A percentile compares a stretch with the other conserved stretches of the same genome.
Evolutionary conservation across 2,888 invertebrate species (phyloP).

Genomic region (Linyphia triangularis): DNA sequence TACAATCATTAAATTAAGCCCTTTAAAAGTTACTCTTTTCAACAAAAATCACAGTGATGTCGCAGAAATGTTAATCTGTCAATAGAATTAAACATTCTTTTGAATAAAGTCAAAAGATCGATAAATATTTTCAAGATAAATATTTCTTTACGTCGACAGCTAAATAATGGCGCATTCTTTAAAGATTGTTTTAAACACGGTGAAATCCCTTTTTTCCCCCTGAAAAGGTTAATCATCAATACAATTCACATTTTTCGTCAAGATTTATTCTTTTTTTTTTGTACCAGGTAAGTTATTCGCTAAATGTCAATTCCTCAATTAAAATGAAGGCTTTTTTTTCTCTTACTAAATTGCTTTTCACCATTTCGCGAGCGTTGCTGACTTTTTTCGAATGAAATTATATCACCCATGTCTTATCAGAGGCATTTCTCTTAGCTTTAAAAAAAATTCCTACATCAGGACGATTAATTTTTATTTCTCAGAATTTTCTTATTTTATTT

Average conservation of each 20-base stretch:
- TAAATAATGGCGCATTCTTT: not conserved
- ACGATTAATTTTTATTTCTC: conserved; percentile 63
- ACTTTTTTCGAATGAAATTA: conserved; percentile 35
- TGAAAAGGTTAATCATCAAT: not conserved
- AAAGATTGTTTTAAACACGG: not conserved
- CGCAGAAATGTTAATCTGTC: not conserved
- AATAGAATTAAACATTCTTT: not conserved
- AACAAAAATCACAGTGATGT: too few relatives aligned
- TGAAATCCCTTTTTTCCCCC: not conserved
- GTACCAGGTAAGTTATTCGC: conserved; percentile 6
- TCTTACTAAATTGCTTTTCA: conserved; percentile 45
- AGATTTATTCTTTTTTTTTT: conserved; percentile 10
- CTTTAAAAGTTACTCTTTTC: too few relatives aligned
- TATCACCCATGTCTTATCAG: conserved; percentile 40
- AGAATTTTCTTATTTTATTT: not conserved
- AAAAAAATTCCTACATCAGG: conserved; percentile 31
- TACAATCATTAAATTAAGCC: too few relatives aligned
- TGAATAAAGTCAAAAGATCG: not conserved
- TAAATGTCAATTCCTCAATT: conserved; percentile 47
- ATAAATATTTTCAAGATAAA: not conserved
- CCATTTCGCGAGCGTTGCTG: not conserved
- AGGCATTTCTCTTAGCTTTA: conserved; percentile 30
- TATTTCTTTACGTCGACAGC: not conserved
- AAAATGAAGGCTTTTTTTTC: conserved; percentile 41
- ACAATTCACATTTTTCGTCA: conserved; percentile 1